A percentile compares a stretch with the other conserved stretches of the same genome.
Conservation (phyloP, 2,888 invertebrate species). For the Phyto melanocephala region DNA sequence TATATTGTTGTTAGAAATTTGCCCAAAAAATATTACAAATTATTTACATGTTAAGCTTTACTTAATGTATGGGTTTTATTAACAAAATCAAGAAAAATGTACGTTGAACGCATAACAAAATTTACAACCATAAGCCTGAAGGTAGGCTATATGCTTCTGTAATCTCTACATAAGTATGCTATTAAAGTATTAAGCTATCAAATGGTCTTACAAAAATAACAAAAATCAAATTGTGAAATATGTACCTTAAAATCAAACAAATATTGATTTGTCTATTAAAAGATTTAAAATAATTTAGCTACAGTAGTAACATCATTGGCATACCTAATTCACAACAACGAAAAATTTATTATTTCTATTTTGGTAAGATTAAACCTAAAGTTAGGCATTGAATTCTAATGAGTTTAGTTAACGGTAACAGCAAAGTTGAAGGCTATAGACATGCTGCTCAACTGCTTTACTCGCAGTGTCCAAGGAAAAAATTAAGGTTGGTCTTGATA, state of each 20-base stretch:
- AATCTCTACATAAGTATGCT: conserved; percentile 9
- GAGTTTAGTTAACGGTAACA: background rate
- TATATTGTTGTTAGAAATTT: no score
- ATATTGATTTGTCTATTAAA: background rate
- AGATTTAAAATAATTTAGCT: conserved; percentile 19
- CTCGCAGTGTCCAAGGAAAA: no score
- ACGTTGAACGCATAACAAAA: background rate
- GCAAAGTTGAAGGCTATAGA: background rate
- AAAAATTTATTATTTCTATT: background rate
- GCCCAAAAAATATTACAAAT: background rate
- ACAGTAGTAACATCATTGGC: background rate
- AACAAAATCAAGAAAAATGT: background rate
- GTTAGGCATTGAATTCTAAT: background rate
- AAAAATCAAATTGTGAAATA: background rate
- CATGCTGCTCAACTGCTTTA: no score
- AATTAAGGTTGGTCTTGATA: no score
- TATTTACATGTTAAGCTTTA: background rate
- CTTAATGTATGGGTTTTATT: background rate
- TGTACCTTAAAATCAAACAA: background rate
- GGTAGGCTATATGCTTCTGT: background rate
- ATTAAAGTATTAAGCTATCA: conserved; percentile 2
- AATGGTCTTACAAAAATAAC: background rate
- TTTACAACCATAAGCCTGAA: background rate
- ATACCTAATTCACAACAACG: background rate
- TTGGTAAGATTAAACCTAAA: background rate